These are phyloP conservation scores for Falco biarmicus DNA, from an alignment of 2,797 vertebrate species.

Conservation along the genomic window DNA sequence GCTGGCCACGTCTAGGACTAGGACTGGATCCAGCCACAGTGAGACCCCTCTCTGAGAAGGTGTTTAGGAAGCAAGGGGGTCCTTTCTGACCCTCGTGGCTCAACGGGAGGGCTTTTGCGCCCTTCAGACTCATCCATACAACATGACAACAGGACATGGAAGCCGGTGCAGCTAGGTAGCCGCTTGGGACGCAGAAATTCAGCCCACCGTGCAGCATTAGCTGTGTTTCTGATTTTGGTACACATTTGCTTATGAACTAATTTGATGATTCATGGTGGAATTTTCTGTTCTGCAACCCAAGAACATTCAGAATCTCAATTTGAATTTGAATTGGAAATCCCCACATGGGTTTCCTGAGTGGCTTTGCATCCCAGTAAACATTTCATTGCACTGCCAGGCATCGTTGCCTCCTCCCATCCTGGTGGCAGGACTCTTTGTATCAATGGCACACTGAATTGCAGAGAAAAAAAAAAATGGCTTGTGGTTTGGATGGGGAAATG, in stretches of 20 bases:
- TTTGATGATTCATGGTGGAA: neutral
- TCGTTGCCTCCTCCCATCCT: fast-evolving
- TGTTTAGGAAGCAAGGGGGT: too few species aligned
- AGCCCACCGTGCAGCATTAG: fast-evolving
- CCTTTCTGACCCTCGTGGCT: too few species aligned
- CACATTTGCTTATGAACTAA: neutral
- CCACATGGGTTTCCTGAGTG: neutral
- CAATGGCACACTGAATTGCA: neutral
- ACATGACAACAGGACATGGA: neutral
- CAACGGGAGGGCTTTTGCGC: too few species aligned
- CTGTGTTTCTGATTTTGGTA: neutral
- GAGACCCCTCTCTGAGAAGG: too few species aligned
- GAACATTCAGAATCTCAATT: neutral
- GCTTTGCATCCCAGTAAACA: neutral
- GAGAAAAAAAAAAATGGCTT: neutral
- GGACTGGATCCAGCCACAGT: too few species aligned
- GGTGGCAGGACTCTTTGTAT: neutral
- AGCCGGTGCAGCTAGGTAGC: neutral
- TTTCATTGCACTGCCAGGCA: neutral
- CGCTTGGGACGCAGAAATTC: neutral
- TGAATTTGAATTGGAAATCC: neutral
- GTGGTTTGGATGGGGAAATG: neutral
- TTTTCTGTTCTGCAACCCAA: neutral
- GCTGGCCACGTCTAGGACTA: too few species aligned
- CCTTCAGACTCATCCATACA: too few species aligned